Evolutionary conservation across 2,888 invertebrate species (phyloP).

Genomic region (Eristalis pertinax): DNA sequence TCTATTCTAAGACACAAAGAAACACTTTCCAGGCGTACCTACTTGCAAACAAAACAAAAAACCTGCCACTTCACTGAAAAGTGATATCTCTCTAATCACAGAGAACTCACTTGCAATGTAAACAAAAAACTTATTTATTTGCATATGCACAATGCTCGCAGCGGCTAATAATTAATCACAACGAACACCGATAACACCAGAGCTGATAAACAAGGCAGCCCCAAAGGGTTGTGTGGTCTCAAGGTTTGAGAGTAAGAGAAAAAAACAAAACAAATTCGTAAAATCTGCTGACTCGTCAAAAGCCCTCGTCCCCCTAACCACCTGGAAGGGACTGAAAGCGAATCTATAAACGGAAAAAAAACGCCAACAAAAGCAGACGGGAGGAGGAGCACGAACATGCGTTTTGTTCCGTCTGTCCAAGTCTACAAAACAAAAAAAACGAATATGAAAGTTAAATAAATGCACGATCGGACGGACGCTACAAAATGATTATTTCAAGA

Average conservation of each 20-base stretch:
- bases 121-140: slow-evolving; percentile 29
- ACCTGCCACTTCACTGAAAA: background rate
- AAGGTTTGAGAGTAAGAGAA: background rate
- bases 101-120: background rate
- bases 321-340: background rate
- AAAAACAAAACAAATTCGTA: background rate
- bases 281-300: background rate
- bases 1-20: background rate
- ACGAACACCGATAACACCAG: background rate
- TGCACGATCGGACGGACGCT: background rate
- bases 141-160: background rate
- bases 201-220: slow-evolving; percentile 23
- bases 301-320: background rate
- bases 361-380: slow-evolving; percentile 5
- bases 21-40: background rate
- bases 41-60: background rate
- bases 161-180: background rate
- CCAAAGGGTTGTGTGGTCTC: background rate
- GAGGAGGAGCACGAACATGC: background rate
- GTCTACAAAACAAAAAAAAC: background rate
- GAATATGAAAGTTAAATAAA: background rate
- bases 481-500: background rate
- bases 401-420: background rate
- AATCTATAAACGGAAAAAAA: background rate
- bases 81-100: background rate